Conservation (phyloP, 92 coral and sea anemone species). For the Parazoanthus atlanticus region DNA sequence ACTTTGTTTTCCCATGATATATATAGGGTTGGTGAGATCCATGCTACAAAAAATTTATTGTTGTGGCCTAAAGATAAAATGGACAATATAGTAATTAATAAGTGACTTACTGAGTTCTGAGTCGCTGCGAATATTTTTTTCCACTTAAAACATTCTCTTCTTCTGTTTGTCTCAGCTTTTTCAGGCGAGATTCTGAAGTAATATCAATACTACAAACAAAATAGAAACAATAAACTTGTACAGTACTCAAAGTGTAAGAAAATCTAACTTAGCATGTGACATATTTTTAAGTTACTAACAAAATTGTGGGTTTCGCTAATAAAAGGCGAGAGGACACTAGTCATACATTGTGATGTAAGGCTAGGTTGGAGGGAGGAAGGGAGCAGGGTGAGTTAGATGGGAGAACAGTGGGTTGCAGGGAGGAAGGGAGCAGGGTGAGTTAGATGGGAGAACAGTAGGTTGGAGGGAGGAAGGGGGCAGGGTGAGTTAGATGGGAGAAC, state of each 20-base stretch:
- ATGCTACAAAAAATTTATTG: too few species aligned
- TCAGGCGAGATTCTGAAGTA: conserved; percentile 70
- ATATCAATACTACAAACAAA: conserved; percentile 74
- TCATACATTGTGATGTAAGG: too few species aligned
- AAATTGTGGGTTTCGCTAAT: too few species aligned
- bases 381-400: background rate
- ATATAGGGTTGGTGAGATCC: too few species aligned
- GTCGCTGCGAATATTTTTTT: conserved; percentile 73
- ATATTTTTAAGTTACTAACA: background rate
- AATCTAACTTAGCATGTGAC: background rate
- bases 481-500: too few species aligned
- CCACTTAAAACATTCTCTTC: conserved; percentile 79
- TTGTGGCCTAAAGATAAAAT: too few species aligned
- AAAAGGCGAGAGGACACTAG: too few species aligned
- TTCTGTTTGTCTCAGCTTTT: conserved; percentile 80
- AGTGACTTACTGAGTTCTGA: conserved; percentile 82
- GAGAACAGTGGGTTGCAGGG: background rate
- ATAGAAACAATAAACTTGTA: background rate
- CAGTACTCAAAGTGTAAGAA: background rate
- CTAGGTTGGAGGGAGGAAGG: background rate
- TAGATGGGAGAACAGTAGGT: background rate
- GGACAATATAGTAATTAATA: too few species aligned
- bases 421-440: background rate
- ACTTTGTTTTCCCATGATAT: too few species aligned
- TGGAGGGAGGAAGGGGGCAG: too few species aligned